Evolutionary conservation across 92 coral and sea anemone genomes (phyloP).

Genomic region (Porites cylindrica): DNA sequence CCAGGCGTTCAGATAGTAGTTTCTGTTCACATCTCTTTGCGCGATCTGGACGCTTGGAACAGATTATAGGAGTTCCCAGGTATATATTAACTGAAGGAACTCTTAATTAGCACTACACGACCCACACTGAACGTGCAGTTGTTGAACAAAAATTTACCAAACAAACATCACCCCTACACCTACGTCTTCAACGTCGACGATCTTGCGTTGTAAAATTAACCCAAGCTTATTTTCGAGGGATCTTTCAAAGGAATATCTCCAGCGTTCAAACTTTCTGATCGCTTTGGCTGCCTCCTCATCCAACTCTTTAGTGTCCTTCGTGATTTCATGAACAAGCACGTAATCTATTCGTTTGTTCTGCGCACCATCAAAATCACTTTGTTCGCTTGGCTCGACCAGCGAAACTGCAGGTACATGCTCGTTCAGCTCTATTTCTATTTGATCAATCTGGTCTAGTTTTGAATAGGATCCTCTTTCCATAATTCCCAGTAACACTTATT

Average conservation of each 20-base stretch:
- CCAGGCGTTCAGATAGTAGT: too few species aligned
- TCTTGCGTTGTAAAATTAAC: constrained; percentile 12
- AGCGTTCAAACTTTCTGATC: background rate
- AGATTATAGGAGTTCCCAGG: too few species aligned
- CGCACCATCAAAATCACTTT: background rate
- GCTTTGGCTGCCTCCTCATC: constrained; percentile 11
- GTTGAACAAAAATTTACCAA: background rate
- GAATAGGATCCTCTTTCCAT: constrained; percentile 43
- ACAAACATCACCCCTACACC: background rate
- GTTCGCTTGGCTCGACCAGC: background rate
- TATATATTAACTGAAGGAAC: too few species aligned
- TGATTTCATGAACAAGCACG: constrained; percentile 15
- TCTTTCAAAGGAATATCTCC: constrained; percentile 27
- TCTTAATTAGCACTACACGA: too few species aligned
- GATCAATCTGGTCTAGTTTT: constrained; percentile 17
- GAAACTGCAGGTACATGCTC: background rate
- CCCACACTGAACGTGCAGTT: too few species aligned
- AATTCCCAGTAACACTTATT: background rate
- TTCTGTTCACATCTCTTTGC: too few species aligned
- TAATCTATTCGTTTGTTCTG: constrained; percentile 2
- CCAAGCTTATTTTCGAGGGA: constrained; percentile 22
- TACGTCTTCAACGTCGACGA: constrained; percentile 15
- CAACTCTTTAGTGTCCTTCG: background rate
- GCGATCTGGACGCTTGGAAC: too few species aligned
- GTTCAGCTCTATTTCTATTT: constrained; percentile 21